phyloP scores from a whole-genome alignment of 1,140 invertebrate species.

The Sipha flava region DNA sequence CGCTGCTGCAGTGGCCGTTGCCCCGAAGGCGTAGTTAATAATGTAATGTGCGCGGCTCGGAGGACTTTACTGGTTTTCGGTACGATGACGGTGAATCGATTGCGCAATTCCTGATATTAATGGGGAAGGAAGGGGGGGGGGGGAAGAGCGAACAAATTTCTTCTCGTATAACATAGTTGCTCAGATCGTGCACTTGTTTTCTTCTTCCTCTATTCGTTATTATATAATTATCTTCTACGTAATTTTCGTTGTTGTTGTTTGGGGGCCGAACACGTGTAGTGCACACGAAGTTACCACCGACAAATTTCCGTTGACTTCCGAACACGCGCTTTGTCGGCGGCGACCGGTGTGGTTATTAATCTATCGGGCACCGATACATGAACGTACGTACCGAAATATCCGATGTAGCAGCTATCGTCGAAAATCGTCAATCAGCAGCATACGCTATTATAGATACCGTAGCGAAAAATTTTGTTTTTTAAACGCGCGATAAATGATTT shows the following conservation, averaged over 20 bases:
- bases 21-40: no score
- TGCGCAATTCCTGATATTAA: neutral
- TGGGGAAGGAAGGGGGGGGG: no score
- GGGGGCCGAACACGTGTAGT: slow-evolving; percentile 2
- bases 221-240: neutral
- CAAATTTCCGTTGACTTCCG: neutral
- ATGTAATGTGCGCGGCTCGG: neutral
- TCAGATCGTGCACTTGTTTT: neutral
- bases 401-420: neutral
- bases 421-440: no score
- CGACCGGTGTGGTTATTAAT: neutral
- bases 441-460: neutral
- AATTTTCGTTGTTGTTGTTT: neutral
- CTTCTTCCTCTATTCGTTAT: neutral
- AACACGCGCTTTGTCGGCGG: neutral
- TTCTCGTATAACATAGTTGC: neutral
- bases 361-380: neutral
- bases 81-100: neutral
- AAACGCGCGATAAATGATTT: neutral
- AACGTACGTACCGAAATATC: neutral
- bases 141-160: neutral
- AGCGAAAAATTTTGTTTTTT: neutral
- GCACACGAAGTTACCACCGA: neutral
- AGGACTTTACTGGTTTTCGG: neutral
- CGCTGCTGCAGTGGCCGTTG: no score